These are phyloP conservation scores for Aplysina aerophoba DNA, from an alignment of 37 sponge, comb jelly and placozoan species.

Conservation along the genomic window DNA sequence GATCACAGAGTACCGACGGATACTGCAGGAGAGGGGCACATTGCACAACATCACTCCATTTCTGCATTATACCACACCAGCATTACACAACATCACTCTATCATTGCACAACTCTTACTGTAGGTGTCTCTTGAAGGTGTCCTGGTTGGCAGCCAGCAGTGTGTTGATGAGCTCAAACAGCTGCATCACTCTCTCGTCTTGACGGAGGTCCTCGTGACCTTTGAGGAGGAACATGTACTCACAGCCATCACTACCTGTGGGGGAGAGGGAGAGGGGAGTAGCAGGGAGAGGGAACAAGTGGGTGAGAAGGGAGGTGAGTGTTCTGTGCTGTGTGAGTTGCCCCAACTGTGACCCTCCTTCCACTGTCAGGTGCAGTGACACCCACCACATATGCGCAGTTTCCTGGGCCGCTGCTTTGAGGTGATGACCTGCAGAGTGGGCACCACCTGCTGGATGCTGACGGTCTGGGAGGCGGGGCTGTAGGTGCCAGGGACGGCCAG, in stretches of 20 bases:
- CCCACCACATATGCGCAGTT: slow-evolving; percentile 88
- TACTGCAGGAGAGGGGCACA: slow-evolving; percentile 47
- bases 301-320: not conserved
- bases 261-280: not conserved
- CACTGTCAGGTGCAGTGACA: not conserved
- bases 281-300: too few species aligned
- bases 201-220: slow-evolving; percentile 96
- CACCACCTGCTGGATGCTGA: slow-evolving; percentile 82
- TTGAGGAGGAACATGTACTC: slow-evolving; percentile 96
- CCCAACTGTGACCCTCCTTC: not conserved
- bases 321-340: too few species aligned
- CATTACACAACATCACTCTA: not conserved
- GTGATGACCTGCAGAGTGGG: slow-evolving; percentile 92
- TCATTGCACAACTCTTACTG: slow-evolving; percentile 30
- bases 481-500: slow-evolving; percentile 96
- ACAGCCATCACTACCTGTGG: slow-evolving; percentile 88
- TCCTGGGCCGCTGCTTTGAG: slow-evolving; percentile 94
- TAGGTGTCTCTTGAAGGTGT: slow-evolving; percentile 92
- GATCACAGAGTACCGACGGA: slow-evolving; percentile 95
- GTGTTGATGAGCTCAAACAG: slow-evolving; percentile 98
- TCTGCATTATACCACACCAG: not conserved
- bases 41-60: not conserved
- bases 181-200: slow-evolving; percentile 99
- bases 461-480: slow-evolving; percentile 83
- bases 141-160: slow-evolving; percentile 83